Evolutionary conservation across 1,140 invertebrate genomes (phyloP), one percentile per base, ranked within the genome.

Genomic region (Metaphire vulgaris): DNA sequence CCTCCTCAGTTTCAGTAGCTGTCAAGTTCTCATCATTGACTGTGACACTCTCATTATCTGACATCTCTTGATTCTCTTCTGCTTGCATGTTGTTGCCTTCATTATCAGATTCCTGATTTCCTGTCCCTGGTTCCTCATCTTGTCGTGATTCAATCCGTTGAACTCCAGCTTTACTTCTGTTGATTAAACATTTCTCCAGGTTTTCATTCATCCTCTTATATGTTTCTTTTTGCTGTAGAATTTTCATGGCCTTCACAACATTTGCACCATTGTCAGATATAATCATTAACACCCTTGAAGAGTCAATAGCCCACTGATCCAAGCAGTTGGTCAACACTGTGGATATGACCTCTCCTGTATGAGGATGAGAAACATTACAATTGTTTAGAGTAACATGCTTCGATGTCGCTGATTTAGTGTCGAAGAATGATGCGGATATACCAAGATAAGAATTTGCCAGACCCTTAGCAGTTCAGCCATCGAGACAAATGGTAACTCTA

Each of bases 221-320:
- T n/a, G n/a, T n/a, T n/a, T n/a, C n/a, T n/a, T n/a, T n/a, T n/a
- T n/a, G n/a, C n/a, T n/a, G n/a, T n/a, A n/a, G n/a, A n/a, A 65
- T 65, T 65, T 65, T 65, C 56, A 65, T 26, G 14, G 56, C 56
- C 56, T 65, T 65, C 14, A 65, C 26, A 14, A 65, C 26, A 26
- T 65, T 65, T 65, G 56, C 14, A 26, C 56, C 56, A 65, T 65
- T 65, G n/a, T 65, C 56, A 15, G 56, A 65, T 65, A 65, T n/a
- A 65, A 65, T 65, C 56, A 65, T 65, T 15, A 65, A 26, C 26
- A 65, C 26, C 26, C 26, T 65, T 65, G 14, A 26, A 15, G 56
- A 26, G 26, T 26, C 26, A 65, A 65, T 65, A 65, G 14, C 56
- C 56, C 56, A 65, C 14, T 65, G 14, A 15, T 65, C 26, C 26